Percentiles rank a stretch among this genome's conserved stretches.
Evolutionary conservation across 2,888 invertebrate species (phyloP).

Genomic region (Nowickia ferox): DNA sequence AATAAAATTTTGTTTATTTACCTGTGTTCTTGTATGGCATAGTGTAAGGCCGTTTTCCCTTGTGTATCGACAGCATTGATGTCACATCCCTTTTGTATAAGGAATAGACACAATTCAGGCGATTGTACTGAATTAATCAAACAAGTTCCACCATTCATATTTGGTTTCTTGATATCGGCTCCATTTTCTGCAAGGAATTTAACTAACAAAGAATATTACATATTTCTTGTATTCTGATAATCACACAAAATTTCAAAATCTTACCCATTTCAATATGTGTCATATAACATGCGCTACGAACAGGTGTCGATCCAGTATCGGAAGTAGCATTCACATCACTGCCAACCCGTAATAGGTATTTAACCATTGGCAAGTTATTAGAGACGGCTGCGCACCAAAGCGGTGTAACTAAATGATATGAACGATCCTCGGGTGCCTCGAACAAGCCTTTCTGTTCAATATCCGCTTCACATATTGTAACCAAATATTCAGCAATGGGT

Average conservation of each 20-base stretch:
- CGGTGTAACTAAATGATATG: constrained; percentile 91
- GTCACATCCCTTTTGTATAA: constrained; percentile 91
- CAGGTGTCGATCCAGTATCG: constrained; percentile 94
- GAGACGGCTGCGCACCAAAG: constrained; percentile 96
- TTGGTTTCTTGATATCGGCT: constrained; percentile 92
- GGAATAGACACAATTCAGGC: constrained; percentile 90
- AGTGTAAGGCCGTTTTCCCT: constrained; percentile 95
- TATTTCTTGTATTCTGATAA: neutral
- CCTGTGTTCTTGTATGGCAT: constrained; percentile 94
- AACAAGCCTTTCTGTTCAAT: constrained; percentile 93
- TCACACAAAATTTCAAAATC: constrained; percentile 7
- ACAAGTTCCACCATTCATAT: constrained; percentile 96
- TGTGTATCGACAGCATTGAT: constrained; percentile 95
- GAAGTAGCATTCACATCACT: constrained; percentile 94
- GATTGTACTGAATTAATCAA: constrained; percentile 96
- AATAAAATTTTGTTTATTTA: constrained; percentile 69
- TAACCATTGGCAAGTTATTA: constrained; percentile 90
- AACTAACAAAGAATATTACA: constrained; percentile 84
- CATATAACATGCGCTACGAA: constrained; percentile 96
- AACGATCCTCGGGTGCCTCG: constrained; percentile 92
- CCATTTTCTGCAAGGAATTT: constrained; percentile 90
- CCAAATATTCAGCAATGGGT: constrained; percentile 93
- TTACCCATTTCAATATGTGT: constrained; percentile 89
- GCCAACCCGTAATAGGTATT: constrained; percentile 89
- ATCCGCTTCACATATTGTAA: constrained; percentile 91